Percentiles rank a stretch among this genome's conserved stretches.
Conservation (phyloP, 2,797 vertebrate species). For the Oophaga sylvatica region DNA sequence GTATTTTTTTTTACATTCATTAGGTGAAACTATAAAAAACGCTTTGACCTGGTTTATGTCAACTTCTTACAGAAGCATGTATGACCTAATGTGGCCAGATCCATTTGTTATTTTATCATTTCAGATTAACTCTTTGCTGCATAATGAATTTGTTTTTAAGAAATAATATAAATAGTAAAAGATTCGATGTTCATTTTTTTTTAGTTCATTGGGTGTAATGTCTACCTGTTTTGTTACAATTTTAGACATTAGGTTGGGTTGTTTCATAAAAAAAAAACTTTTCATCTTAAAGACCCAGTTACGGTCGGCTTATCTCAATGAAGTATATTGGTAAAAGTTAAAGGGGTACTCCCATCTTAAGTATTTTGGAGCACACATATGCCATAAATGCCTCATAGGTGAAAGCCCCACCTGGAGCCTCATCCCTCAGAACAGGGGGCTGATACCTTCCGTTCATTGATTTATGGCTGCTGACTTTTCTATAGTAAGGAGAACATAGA, state of each 20-base stretch:
- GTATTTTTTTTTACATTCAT: not conserved
- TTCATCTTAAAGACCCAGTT: not conserved
- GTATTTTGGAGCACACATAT: too few relatives aligned
- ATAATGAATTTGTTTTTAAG: not conserved
- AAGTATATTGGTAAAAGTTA: not conserved
- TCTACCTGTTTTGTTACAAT: not conserved
- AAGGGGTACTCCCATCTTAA: too few relatives aligned
- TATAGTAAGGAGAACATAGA: too few relatives aligned
- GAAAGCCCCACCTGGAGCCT: too few relatives aligned
- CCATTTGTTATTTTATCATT: not conserved
- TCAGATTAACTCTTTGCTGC: not conserved
- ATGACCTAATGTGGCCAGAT: slow-evolving; percentile 19
- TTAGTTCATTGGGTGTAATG: not conserved
- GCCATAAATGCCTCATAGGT: too few relatives aligned
- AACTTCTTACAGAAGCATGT: slow-evolving; percentile 6
- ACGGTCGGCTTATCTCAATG: not conserved
- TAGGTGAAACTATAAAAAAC: slow-evolving; percentile 6
- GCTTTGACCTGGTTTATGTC: slow-evolving; percentile 21
- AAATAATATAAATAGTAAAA: not conserved
- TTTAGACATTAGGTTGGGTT: not conserved
- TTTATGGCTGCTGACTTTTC: too few relatives aligned
- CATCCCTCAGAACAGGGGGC: too few relatives aligned
- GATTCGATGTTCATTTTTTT: not conserved
- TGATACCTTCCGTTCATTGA: too few relatives aligned
- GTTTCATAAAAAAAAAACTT: not conserved